Base-by-base conservation (phyloP, 2,888 invertebrate genomes). In the Theretra japonica region DNA sequence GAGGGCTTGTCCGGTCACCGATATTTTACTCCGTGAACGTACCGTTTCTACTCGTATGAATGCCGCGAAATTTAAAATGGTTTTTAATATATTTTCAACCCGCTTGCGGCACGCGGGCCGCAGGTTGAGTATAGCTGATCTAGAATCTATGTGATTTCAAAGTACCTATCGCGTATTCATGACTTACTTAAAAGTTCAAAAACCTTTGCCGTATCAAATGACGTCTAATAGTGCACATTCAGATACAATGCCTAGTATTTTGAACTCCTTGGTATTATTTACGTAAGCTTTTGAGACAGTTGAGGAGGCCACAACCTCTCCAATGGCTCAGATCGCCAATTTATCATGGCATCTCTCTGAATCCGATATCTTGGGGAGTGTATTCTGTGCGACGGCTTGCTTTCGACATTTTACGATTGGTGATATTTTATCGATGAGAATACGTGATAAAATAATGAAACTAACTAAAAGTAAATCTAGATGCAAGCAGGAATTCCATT, bases 211-310 rank as follows among this genome's bases (percentile, higher is more conserved):
- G 30, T 56, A 30, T 33, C 33, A 69, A 56, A 56, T 23, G 23
- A 69, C 28, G 15, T 21, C n/a, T 23, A 56, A 21, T 50, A 56
- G 19, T 30, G 30, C 21, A 25, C 21, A n/a, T 56, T 69, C 30
- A 56, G 19, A 19, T 56, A 56, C 41, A 68, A 30, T 65, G 41
- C n/a, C 25, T 41, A 41, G 65, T 17, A 62, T 65, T 57, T 56
- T 50, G 25, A 53, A 75, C 73, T 77, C 70, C 75, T 75, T 74
- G 76, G 83, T 86, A 86, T 87, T 88, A 88, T 88, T 89, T 86
- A 83, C 85, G 82, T 82, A 87, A 87, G 84, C 85, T 87, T 86
- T 88, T 83, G 88, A 88, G 88, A 88, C 89, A 83, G 84, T 83
- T 77, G 80, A 79, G 84, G 85, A 83, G 86, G 84, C 84, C 82